Conservation (phyloP, 2,113 vertebrate species). For the Rafetus swinhoei region DNA sequence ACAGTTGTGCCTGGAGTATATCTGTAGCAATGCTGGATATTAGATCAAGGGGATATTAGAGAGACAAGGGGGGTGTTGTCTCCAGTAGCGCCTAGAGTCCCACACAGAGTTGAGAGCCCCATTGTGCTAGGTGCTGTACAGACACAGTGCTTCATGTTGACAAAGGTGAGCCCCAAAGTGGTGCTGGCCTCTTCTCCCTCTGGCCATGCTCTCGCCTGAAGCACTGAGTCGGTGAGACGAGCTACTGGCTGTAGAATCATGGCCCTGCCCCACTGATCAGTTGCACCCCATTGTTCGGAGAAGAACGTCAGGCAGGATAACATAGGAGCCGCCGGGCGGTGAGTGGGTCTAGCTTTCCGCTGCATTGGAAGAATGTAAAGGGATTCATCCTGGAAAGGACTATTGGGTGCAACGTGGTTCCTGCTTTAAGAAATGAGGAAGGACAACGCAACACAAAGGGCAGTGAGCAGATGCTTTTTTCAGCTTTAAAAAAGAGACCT, state of each 20-base stretch:
- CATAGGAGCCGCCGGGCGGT: not conserved
- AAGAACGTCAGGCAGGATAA: not conserved
- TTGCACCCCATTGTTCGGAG: not conserved
- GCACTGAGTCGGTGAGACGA: rapidly evolving
- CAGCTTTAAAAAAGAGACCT: slow-evolving; percentile 49
- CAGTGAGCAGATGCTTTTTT: slow-evolving; percentile 59
- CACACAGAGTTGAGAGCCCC: not conserved
- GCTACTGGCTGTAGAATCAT: not conserved
- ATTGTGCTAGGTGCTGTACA: not conserved
- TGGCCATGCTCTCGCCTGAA: not conserved
- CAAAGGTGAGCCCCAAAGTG: not conserved
- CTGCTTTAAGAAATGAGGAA: slow-evolving; percentile 45
- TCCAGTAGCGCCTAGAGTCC: not conserved
- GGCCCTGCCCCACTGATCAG: not conserved
- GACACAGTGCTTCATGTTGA: not conserved
- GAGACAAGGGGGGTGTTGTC: not conserved
- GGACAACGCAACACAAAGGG: slow-evolving; percentile 27
- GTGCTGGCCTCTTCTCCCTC: not conserved
- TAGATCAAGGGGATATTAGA: not conserved
- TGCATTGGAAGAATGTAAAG: not conserved
- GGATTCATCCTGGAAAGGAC: not conserved
- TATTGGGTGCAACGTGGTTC: not conserved
- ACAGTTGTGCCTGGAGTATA: not conserved
- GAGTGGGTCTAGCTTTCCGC: not conserved
- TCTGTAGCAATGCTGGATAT: not conserved